Percentiles rank a stretch among this genome's conserved stretches.
Evolutionary conservation across 2,797 vertebrate genomes (phyloP).

Genomic region (Sebastes taczanowskii): DNA sequence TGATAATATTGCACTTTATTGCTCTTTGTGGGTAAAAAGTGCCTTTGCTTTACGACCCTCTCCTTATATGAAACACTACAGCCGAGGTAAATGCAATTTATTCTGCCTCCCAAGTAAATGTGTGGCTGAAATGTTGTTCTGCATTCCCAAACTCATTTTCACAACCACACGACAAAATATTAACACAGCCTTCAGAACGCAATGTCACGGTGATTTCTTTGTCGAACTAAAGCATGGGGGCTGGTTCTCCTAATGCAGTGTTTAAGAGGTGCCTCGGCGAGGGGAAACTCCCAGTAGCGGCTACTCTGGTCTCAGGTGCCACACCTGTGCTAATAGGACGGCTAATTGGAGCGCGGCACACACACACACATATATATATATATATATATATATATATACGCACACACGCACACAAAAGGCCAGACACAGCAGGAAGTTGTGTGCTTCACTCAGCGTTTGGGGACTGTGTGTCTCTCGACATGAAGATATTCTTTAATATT

Average conservation of each 20-base stretch:
- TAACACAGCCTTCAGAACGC: conserved; percentile 11
- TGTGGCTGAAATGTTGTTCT: conserved; percentile 5
- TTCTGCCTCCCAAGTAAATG: conserved; percentile 6
- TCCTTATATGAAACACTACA: conserved; percentile 15
- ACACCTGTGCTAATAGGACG: conserved; percentile 58
- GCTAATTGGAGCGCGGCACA: conserved; percentile 56
- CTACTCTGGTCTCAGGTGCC: conserved; percentile 60
- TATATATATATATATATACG: no score
- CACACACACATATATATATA: neutral
- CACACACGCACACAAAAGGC: conserved; percentile 2
- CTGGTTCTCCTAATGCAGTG: neutral
- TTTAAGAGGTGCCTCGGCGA: neutral
- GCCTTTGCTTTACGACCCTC: neutral
- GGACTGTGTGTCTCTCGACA: neutral
- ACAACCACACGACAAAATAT: conserved; percentile 53
- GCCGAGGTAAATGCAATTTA: conserved; percentile 37
- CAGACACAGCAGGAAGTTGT: conserved; percentile 4
- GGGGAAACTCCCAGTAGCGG: conserved; percentile 8
- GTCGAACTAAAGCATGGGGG: conserved; percentile 25
- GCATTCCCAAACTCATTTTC: conserved; percentile 48
- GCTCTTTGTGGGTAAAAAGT: conserved; percentile 5
- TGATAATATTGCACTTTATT: conserved; percentile 15
- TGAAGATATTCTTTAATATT: neutral
- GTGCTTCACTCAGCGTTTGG: neutral
- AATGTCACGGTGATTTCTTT: conserved; percentile 51